Conservation (phyloP, 2,113 vertebrate genomes). For the Nyctereutes procyonoides region DNA sequence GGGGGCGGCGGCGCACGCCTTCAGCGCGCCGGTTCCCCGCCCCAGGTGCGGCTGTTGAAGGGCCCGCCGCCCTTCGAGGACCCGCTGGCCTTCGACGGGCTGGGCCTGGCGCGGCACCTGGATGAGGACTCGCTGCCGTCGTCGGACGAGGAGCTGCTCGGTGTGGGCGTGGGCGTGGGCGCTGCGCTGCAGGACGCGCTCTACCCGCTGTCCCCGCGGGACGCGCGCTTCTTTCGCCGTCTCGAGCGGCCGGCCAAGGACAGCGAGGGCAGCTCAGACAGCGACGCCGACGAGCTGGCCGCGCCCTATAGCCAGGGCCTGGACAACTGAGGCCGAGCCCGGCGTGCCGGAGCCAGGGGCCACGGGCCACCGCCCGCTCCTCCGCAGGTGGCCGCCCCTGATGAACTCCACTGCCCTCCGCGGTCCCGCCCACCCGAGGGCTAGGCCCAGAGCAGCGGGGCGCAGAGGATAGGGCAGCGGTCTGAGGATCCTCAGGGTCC, state of each 20-base stretch:
- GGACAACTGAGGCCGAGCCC: constrained; percentile 72
- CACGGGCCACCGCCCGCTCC: not conserved
- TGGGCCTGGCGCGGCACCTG: constrained; percentile 90
- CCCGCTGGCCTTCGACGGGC: constrained; percentile 88
- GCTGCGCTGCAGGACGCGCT: constrained; percentile 89
- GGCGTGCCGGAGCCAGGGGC: not conserved
- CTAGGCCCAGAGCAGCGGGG: not conserved
- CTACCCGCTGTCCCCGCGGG: constrained; percentile 87
- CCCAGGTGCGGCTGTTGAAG: constrained; percentile 92
- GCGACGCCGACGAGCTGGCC: constrained; percentile 87
- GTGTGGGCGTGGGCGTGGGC: constrained; percentile 88
- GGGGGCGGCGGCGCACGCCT: not conserved
- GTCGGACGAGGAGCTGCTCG: constrained; percentile 94
- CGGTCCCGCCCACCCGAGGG: not conserved
- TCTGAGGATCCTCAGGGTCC: not conserved
- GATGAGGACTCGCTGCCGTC: constrained; percentile 95
- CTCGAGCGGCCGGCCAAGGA: constrained; percentile 88
- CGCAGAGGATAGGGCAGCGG: not conserved
- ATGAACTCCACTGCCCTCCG: not conserved
- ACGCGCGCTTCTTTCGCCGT: constrained; percentile 84
- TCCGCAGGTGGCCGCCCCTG: not conserved
- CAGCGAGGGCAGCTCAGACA: constrained; percentile 95
- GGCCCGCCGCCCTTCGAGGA: constrained; percentile 89
- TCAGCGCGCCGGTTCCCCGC: not conserved
- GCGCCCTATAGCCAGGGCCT: constrained; percentile 75